Conservation (phyloP, 2,888 invertebrate species). For the Peribatodes rhomboidaria region DNA sequence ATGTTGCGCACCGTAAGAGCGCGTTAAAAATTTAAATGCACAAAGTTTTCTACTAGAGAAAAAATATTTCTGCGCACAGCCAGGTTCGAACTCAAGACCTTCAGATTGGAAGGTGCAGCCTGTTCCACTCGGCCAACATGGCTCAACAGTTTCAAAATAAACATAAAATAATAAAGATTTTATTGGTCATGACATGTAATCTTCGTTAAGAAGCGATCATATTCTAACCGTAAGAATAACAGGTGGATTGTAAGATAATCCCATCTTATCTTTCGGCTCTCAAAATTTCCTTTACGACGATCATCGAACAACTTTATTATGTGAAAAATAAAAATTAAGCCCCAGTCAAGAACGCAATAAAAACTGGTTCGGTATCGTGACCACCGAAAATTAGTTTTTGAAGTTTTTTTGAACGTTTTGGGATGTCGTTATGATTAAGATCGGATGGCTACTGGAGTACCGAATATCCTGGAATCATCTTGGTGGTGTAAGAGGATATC, state of each 20-base stretch:
- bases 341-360: slow-evolving; percentile 49
- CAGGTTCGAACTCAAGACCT: no score
- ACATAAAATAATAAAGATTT: slow-evolving; percentile 10
- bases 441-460: slow-evolving; percentile 57
- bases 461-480: slow-evolving; percentile 65
- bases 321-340: slow-evolving; percentile 52
- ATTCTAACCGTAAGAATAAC: slow-evolving; percentile 18
- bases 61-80: no score
- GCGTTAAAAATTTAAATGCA: no score
- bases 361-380: slow-evolving; percentile 53
- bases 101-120: no score
- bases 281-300: slow-evolving; percentile 24
- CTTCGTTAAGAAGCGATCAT: slow-evolving; percentile 18
- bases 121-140: no score
- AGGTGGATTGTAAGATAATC: slow-evolving; percentile 31
- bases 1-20: no score
- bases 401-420: slow-evolving; percentile 54
- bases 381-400: slow-evolving; percentile 60
- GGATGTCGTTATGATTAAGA: slow-evolving; percentile 60
- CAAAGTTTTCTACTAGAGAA: no score
- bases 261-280: slow-evolving; percentile 36
- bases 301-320: slow-evolving; percentile 40
- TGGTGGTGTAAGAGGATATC: slow-evolving; percentile 23
- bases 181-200: not conserved
- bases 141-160: no score